phyloP scores from a whole-genome alignment of 2,888 invertebrate species.

The Parnassius apollo region DNA sequence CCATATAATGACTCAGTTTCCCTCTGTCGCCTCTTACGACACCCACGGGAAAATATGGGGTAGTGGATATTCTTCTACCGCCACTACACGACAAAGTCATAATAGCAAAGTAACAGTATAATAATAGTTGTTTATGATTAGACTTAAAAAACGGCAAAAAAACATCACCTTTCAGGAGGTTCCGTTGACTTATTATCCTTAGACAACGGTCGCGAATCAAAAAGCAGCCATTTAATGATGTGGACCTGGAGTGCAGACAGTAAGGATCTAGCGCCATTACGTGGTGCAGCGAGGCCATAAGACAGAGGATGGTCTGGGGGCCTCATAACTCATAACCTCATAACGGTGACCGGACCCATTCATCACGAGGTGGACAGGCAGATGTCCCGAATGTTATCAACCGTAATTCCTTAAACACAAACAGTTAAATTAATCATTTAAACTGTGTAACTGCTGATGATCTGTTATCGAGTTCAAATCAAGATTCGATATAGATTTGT shows the following conservation, averaged over 20 bases:
- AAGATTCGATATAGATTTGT: too few species aligned
- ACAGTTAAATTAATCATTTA: too few species aligned
- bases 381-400: conserved; percentile 84
- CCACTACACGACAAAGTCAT: too few species aligned
- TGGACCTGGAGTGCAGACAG: conserved; percentile 86
- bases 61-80: too few species aligned
- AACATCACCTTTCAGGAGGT: conserved; percentile 76
- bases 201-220: conserved; percentile 73
- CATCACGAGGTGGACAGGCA: conserved; percentile 85
- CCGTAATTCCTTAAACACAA: conserved; percentile 79
- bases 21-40: too few species aligned
- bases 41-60: too few species aligned
- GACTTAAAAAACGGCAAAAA: background rate
- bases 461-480: too few species aligned
- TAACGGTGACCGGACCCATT: conserved; percentile 87
- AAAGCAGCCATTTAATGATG: conserved; percentile 85
- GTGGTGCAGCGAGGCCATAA: conserved; percentile 84
- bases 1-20: too few species aligned
- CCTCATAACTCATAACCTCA: too few species aligned
- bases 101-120: too few species aligned
- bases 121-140: too few species aligned
- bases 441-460: too few species aligned
- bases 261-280: conserved; percentile 83
- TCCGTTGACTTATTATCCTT: conserved; percentile 72
- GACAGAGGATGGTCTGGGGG: conserved; percentile 80